Evolutionary conservation across 2,113 vertebrate species (phyloP).

Genomic region (Podarcis raffonei): DNA sequence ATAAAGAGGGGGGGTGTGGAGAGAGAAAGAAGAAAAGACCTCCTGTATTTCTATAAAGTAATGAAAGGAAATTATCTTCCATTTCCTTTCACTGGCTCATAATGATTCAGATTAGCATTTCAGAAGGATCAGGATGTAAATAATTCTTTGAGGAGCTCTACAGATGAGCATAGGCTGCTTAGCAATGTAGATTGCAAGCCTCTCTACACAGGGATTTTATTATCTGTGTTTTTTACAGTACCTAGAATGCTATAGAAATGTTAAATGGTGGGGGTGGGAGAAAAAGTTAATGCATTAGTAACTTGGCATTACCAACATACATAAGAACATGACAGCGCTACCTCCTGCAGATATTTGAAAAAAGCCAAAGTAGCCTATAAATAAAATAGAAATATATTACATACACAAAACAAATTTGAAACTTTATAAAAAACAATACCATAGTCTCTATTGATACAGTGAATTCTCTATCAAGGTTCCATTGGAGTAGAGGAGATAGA

Average conservation of each 20-base stretch:
- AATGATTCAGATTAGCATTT: constrained; percentile 66
- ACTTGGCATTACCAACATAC: not conserved
- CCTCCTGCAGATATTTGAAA: not conserved
- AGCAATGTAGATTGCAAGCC: constrained; percentile 31
- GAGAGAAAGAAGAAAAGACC: not conserved
- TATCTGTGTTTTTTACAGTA: not conserved
- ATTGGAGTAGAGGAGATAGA: too few species aligned
- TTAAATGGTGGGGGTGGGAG: not conserved
- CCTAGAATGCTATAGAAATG: not conserved
- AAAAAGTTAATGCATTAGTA: not conserved
- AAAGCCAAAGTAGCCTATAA: not conserved
- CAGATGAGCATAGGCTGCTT: constrained; percentile 42
- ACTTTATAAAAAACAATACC: too few species aligned
- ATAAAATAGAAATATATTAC: too few species aligned
- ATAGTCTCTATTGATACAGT: too few species aligned
- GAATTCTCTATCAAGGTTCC: too few species aligned
- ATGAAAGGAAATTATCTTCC: constrained; percentile 56
- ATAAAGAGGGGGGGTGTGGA: constrained; percentile 24
- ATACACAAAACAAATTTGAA: too few species aligned
- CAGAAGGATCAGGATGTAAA: constrained; percentile 50
- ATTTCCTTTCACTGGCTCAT: constrained; percentile 49
- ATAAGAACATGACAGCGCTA: not conserved
- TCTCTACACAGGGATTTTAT: not conserved
- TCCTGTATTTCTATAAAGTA: constrained; percentile 35
- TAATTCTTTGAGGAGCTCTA: constrained; percentile 37